These are phyloP conservation scores for Poeciliopsis prolifica DNA, from an alignment of 2,113 vertebrate species.

Conservation along the genomic window DNA sequence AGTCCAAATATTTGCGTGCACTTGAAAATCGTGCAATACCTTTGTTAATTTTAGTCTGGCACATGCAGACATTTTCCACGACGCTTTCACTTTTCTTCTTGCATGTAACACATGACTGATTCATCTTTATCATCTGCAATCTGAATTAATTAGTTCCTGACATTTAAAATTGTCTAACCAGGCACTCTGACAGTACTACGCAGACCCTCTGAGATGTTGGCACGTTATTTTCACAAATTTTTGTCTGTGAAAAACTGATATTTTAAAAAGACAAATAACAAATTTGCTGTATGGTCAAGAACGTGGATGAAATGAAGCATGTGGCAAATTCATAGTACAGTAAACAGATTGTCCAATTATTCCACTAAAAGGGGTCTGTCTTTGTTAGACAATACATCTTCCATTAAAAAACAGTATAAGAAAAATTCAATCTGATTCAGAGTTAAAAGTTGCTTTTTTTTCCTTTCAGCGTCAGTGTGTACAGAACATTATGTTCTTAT, in stretches of 20 bases:
- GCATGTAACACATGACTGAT: too few relatives aligned
- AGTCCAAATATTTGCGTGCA: too few relatives aligned
- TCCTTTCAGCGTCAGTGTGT: neutral
- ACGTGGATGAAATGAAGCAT: neutral
- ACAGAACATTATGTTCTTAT: conserved; percentile 7
- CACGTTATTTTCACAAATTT: too few relatives aligned
- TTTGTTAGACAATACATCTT: neutral
- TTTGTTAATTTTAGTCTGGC: too few relatives aligned
- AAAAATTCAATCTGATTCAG: conserved; percentile 15
- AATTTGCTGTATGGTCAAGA: neutral
- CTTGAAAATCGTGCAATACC: too few relatives aligned
- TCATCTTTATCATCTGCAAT: too few relatives aligned
- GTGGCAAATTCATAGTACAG: neutral
- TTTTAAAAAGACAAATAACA: neutral
- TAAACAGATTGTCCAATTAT: neutral
- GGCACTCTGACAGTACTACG: too few relatives aligned
- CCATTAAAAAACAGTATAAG: neutral
- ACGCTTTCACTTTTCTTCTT: too few relatives aligned
- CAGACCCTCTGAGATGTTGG: too few relatives aligned
- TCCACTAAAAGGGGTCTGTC: neutral
- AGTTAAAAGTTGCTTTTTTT: conserved; percentile 8
- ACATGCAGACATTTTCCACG: too few relatives aligned
- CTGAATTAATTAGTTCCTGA: too few relatives aligned
- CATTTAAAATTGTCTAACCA: too few relatives aligned
- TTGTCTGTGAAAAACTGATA: neutral